These are phyloP conservation scores for Agrilus cyanescens DNA, from an alignment of 2,888 invertebrate genomes.

Conservation along the genomic window DNA sequence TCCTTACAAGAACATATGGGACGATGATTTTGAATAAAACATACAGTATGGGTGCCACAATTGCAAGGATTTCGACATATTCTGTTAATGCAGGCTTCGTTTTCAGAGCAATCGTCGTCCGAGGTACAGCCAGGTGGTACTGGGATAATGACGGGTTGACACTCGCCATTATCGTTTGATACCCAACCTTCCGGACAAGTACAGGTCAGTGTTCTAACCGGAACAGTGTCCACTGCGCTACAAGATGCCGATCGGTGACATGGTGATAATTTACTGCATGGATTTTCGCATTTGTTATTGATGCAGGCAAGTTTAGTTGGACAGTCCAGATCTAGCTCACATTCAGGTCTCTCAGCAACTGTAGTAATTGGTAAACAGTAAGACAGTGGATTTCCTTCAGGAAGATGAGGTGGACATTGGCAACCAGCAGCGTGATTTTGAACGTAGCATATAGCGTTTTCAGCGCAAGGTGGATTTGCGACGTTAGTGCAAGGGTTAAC, in stretches of 20 bases:
- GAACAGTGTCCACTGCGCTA: constrained; percentile 72
- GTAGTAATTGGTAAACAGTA: constrained; percentile 50
- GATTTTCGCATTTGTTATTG: constrained; percentile 63
- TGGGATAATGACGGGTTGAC: constrained; percentile 57
- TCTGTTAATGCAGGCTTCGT: constrained; percentile 75
- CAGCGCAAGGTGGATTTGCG: constrained; percentile 62
- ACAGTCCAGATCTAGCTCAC: constrained; percentile 67
- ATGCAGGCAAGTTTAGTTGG: constrained; percentile 73
- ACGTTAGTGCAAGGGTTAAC: constrained; percentile 63
- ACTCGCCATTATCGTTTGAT: constrained; percentile 67
- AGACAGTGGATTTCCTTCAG: constrained; percentile 68
- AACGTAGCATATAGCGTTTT: constrained; percentile 70
- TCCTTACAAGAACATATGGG: constrained; percentile 77
- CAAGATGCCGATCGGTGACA: constrained; percentile 66
- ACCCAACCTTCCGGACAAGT: constrained; percentile 78
- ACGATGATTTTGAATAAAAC: constrained; percentile 70
- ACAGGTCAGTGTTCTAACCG: constrained; percentile 79
- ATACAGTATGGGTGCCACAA: constrained; percentile 75
- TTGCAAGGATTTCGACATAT: constrained; percentile 80
- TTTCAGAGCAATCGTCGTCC: constrained; percentile 65
- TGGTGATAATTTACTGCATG: constrained; percentile 64
- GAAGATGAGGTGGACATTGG: constrained; percentile 67
- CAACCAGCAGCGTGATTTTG: constrained; percentile 73
- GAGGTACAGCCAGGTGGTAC: constrained; percentile 64
- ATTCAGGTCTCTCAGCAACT: constrained; percentile 50